A percentile compares a stretch with the other conserved stretches of the same genome.
phyloP scores from a whole-genome alignment of 2,888 invertebrate genomes.

The Leptodirus hochenwartii region DNA sequence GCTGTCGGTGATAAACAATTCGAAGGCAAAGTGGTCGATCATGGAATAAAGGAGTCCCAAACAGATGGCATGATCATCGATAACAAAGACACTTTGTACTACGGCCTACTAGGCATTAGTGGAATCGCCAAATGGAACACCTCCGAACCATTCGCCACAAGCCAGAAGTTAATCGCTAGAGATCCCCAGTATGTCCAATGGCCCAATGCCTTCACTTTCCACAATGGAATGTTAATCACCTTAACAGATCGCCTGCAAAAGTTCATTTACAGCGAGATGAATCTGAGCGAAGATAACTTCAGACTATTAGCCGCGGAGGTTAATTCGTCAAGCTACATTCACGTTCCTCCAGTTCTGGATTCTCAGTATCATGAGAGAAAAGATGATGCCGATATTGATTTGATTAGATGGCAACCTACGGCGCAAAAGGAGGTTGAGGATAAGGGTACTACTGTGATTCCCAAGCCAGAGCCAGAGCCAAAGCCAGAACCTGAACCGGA shows the following conservation, averaged over 20 bases:
- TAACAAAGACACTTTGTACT: constrained; percentile 46
- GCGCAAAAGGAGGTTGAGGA: no score
- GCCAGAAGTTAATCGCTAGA: constrained; percentile 44
- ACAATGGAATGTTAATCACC: constrained; percentile 39
- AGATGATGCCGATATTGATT: no score
- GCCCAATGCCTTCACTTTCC: constrained; percentile 53
- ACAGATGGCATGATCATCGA: constrained; percentile 64
- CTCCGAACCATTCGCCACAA: constrained; percentile 33
- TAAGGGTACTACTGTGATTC: constrained; percentile 2
- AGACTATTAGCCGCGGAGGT: constrained; percentile 42
- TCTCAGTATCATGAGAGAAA: constrained; percentile 8
- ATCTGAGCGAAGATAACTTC: constrained; percentile 42
- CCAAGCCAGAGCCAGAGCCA: not conserved
- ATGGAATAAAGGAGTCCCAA: constrained; percentile 46
- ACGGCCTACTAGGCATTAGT: constrained; percentile 46
- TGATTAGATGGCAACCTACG: no score
- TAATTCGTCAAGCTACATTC: constrained; percentile 45
- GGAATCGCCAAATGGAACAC: constrained; percentile 56
- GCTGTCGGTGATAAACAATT: constrained; percentile 17
- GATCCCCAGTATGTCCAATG: constrained; percentile 52
- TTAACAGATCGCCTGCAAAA: constrained; percentile 50
- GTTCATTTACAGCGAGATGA: constrained; percentile 41
- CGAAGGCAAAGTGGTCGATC: constrained; percentile 32
- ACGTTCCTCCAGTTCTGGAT: constrained; percentile 20
- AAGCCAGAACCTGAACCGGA: not conserved